phyloP scores from a whole-genome alignment of 2,888 invertebrate genomes.

The Coleophora deauratella region DNA sequence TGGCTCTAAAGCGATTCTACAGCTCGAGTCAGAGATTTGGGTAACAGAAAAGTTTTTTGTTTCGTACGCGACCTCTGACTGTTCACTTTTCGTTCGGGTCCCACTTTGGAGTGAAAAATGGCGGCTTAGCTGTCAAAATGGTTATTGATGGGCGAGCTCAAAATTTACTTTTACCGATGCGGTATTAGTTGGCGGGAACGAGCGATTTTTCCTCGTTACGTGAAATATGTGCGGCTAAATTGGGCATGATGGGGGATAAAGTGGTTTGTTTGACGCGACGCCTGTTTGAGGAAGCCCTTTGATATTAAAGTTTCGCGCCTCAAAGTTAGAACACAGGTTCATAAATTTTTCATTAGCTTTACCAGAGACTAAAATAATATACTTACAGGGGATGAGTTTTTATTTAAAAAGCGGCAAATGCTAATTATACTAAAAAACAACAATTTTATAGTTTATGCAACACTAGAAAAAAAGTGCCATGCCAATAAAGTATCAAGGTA shows the following conservation, averaged over 20 bases:
- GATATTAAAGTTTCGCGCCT: too few species aligned
- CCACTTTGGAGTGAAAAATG: slow-evolving; percentile 54
- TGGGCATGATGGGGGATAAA: slow-evolving; percentile 2
- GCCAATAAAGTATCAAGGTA: too few species aligned
- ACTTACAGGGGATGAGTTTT: too few species aligned
- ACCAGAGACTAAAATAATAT: too few species aligned
- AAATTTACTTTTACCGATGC: slow-evolving; percentile 56
- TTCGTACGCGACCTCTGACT: slow-evolving; percentile 46
- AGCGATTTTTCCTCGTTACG: slow-evolving; percentile 12
- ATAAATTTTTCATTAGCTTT: too few species aligned
- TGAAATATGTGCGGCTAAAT: slow-evolving; percentile 8
- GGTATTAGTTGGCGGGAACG: slow-evolving; percentile 37
- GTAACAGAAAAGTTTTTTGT: slow-evolving; percentile 48
- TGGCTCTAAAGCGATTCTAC: slow-evolving; percentile 37
- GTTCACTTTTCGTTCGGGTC: slow-evolving; percentile 42
- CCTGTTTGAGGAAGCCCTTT: not conserved
- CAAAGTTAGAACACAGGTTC: too few species aligned
- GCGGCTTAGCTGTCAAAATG: slow-evolving; percentile 61
- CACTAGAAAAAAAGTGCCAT: too few species aligned
- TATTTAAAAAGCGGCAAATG: too few species aligned
- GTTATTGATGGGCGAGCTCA: slow-evolving; percentile 60
- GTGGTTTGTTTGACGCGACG: slow-evolving; percentile 5
- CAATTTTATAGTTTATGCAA: too few species aligned
- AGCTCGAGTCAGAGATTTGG: slow-evolving; percentile 32
- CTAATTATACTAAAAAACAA: too few species aligned